These are phyloP conservation scores for Drosophila neutralis DNA, from an alignment of 2,888 invertebrate genomes.

Conservation along the genomic window DNA sequence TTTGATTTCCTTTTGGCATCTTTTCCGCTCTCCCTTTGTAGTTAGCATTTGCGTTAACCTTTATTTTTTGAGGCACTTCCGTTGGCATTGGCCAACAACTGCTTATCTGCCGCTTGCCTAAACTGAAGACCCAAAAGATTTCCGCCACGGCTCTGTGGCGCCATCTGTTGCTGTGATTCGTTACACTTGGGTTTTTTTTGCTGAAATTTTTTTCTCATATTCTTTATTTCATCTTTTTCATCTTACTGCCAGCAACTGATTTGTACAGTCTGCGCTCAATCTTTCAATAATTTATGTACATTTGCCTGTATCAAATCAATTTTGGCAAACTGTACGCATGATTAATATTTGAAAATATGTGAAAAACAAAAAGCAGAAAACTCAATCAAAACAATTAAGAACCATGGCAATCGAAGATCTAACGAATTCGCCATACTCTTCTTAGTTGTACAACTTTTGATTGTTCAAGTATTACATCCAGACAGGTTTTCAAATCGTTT, in stretches of 20 bases:
- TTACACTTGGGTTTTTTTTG: conserved; percentile 10
- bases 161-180: conserved; percentile 50
- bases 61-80: conserved; percentile 43
- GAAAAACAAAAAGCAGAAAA: conserved; percentile 7
- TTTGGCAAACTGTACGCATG: conserved; percentile 69
- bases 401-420: not conserved
- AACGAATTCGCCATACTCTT: conserved; percentile 4
- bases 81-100: conserved; percentile 27
- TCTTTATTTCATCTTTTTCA: conserved; percentile 1
- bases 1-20: not conserved
- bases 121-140: conserved; percentile 25
- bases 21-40: not conserved
- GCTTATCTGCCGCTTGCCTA: conserved; percentile 1
- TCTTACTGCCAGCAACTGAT: conserved; percentile 21
- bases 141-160: conserved; percentile 39
- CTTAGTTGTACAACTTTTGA: not conserved
- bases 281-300: conserved; percentile 48
- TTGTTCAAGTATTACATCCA: not conserved
- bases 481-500: not conserved
- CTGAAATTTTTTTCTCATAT: not conserved
- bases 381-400: conserved; percentile 14
- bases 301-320: conserved; percentile 39
- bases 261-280: conserved; percentile 36
- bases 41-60: conserved; percentile 40
- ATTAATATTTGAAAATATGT: conserved; percentile 67